Base-by-base conservation (phyloP, 2,888 invertebrate genomes). In the Osmoderma eremita region DNA sequence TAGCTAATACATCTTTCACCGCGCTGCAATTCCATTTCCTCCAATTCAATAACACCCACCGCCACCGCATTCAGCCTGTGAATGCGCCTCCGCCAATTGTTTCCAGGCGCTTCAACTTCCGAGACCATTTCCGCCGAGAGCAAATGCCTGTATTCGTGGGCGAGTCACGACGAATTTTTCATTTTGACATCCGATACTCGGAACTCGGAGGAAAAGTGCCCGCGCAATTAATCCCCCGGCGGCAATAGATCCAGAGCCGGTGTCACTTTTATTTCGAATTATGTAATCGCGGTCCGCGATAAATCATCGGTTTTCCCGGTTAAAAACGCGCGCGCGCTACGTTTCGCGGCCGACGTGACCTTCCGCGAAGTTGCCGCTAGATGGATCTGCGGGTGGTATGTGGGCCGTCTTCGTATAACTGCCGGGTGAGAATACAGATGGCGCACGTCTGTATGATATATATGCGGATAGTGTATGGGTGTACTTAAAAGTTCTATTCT, bases 321-420 rank as follows among this genome's bases (percentile, higher is more conserved):
- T 45, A 45, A 58, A 58, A 58, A 58, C 58, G 45, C 24, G 45
- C 58, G 58, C 58, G 58, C 45, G 45, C 39, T 58, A 22, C 24
- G 39, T 58, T 58, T 42, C 30, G 15, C 15, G 42, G 13, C 18
- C 15, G 42, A 58, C 58, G 58, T 58, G 58, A 42, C 24, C 30
- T n/a, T 15, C 6, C 45, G 22, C 12, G 18, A 56, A 56, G 41
- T 56, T 56, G 18, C 54, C 50, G 24, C 36, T 51, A 51, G 15
- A 24, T 51, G 15, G 50, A n/a, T 45, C 2, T 15, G 8, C 15
- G 24, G 30, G 24, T 13, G 24, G n/a, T 51, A 51, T 30, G 50
- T 51, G 50, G 24, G 50, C 15, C 15, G 30, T 51, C 30, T 51
- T 30, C 50, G 30, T 51, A 24, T 51, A 30, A 30, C 30, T 30